phyloP scores from a whole-genome alignment of 2,797 vertebrate genomes.

The Scleropages formosus region DNA sequence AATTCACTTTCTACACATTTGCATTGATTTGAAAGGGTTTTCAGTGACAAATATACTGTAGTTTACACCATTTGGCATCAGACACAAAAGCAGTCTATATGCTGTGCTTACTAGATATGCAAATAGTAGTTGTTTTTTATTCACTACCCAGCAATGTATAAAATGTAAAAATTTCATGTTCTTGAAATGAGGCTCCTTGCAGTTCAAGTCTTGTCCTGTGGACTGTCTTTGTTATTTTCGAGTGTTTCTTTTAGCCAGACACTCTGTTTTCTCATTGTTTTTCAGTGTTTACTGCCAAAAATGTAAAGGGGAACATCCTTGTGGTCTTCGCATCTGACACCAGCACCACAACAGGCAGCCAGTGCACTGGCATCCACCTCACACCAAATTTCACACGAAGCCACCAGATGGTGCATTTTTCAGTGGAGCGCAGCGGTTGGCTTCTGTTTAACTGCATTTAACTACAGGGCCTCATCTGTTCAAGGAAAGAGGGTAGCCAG shows the following conservation, averaged over 20 bases:
- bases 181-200: not conserved
- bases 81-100: not conserved
- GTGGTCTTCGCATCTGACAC: not conserved
- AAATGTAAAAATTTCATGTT: not conserved
- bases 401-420: constrained; percentile 20
- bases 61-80: not conserved
- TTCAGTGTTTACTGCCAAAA: not conserved
- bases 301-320: not conserved
- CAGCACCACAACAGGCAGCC: too few species aligned
- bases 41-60: not conserved
- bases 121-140: not conserved
- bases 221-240: not conserved
- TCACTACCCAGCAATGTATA: too few species aligned
- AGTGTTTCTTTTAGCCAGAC: not conserved
- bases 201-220: not conserved
- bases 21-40: too few species aligned
- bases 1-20: too few species aligned
- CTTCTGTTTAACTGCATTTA: not conserved
- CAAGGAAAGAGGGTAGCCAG: not conserved
- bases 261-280: not conserved
- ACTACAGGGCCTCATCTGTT: not conserved
- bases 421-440: not conserved
- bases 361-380: not conserved
- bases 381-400: not conserved
- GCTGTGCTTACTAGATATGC: not conserved